Base-by-base conservation (phyloP, 2,888 invertebrate species). In the Protophormia terraenovae region DNA sequence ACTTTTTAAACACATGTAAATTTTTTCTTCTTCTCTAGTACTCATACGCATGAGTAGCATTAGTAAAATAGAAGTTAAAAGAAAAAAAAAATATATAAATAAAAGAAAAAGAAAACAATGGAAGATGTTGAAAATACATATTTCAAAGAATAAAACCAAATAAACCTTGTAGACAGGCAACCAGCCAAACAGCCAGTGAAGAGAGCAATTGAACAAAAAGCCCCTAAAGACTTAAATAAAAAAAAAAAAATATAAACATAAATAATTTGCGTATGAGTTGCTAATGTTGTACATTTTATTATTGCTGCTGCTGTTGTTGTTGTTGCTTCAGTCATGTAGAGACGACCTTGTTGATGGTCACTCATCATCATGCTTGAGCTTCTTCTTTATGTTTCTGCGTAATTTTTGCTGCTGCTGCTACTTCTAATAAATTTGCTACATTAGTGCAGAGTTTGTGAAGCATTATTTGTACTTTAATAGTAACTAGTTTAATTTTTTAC, bases 311-410 rank as follows among this genome's bases (percentile, higher is more conserved):
- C 0, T 22, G 7, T 10, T 27, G 12, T 38, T 60, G 22, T 73
- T 45, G 3, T 12, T 16, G 12, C 24, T 24, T 22, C 29, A 41
- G 53, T 50, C 32, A 35, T 50, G 24, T 38, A 41, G 50, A 45
- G 58, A 60, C 67, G 78, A 78, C 83, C 83, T 83, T 83, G 83
- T 62, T 73, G 53, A 66, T 72, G 83, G 64, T 41, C 83, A 77
- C 45, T 69, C 50, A 32, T 35, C 41, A 76, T 41, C 55, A 19
- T 35, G 10, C n/a, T 45, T 76, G 19, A 55, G 3, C 27, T 38
- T 24, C 2, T 38, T 41, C 38, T 38, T 38, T 38, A 6, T 19
- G 12, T 47, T 41, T 19, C 8, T 60, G 14, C 10, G 12, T 29
- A 53, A 24, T 10, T 29, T 50, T 50, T 58, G 10, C 22, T 66